Percentiles rank a stretch among this genome's conserved stretches.
These are phyloP conservation scores for Microtus pennsylvanicus DNA, from an alignment of 2,113 vertebrate genomes.

Conservation along the genomic window DNA sequence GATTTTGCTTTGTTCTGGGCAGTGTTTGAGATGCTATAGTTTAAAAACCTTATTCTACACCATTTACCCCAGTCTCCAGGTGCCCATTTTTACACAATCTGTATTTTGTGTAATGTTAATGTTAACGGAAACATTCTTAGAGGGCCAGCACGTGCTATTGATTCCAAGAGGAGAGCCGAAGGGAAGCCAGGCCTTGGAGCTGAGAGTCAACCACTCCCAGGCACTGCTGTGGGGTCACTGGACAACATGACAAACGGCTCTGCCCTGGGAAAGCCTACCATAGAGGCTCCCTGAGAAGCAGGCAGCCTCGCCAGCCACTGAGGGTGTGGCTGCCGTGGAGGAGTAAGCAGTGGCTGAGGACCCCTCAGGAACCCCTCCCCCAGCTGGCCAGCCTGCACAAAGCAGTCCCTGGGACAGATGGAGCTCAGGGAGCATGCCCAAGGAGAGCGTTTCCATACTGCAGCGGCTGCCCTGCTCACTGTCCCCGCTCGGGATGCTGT, in stretches of 20 bases:
- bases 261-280: rapidly evolving
- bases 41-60: background rate
- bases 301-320: rapidly evolving
- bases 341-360: rapidly evolving
- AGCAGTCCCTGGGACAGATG: conserved; percentile 2
- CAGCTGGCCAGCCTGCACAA: background rate
- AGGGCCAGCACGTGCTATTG: background rate
- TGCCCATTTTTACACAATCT: background rate
- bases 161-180: background rate
- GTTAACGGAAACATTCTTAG: background rate
- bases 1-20: background rate
- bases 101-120: background rate
- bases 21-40: background rate
- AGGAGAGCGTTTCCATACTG: conserved; percentile 63
- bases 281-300: rapidly evolving
- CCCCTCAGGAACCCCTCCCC: background rate
- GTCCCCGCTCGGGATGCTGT: conserved; percentile 81
- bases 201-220: background rate
- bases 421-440: background rate
- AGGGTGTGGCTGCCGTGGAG: background rate
- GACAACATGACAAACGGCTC: background rate
- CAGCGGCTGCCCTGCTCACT: conserved; percentile 86
- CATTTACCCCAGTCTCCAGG: background rate
- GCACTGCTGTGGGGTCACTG: background rate
- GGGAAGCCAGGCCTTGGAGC: background rate